A percentile compares a stretch with the other conserved stretches of the same genome.
Conservation (phyloP, 1,140 invertebrate genomes). For the Trachymyrmex septentrionalis region DNA sequence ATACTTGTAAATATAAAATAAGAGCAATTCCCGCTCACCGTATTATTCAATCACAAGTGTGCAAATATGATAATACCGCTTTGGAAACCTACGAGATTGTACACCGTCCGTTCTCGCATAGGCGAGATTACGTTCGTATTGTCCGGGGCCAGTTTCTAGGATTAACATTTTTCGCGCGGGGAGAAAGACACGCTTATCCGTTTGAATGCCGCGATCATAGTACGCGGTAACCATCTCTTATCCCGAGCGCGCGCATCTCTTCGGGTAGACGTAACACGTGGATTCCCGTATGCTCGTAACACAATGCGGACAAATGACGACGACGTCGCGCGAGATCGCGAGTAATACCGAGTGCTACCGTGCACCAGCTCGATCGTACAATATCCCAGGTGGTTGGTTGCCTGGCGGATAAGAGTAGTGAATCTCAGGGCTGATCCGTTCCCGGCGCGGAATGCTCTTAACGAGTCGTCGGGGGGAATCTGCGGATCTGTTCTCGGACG, state of each 20-base stretch:
- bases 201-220: conserved; percentile 55
- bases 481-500: conserved; percentile 65
- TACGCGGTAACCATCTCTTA: conserved; percentile 50
- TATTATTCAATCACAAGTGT: conserved; percentile 6
- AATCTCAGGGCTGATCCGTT: conserved; percentile 45
- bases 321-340: conserved; percentile 66
- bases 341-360: conserved; percentile 34
- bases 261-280: conserved; percentile 29
- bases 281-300: conserved; percentile 35
- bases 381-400: conserved; percentile 39
- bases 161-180: conserved; percentile 50
- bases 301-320: conserved; percentile 73
- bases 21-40: background rate
- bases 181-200: conserved; percentile 36
- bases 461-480: conserved; percentile 71
- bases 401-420: conserved; percentile 45
- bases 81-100: background rate
- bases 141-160: conserved; percentile 15
- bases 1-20: background rate
- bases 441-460: conserved; percentile 73
- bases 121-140: conserved; percentile 30
- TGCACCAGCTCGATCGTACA: conserved; percentile 66
- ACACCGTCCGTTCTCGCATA: background rate
- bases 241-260: conserved; percentile 37
- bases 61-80: conserved; percentile 16